Percentiles rank a stretch among this genome's conserved stretches.
phyloP scores from a whole-genome alignment of 2,113 vertebrate species.

The Nymphicus hollandicus region DNA sequence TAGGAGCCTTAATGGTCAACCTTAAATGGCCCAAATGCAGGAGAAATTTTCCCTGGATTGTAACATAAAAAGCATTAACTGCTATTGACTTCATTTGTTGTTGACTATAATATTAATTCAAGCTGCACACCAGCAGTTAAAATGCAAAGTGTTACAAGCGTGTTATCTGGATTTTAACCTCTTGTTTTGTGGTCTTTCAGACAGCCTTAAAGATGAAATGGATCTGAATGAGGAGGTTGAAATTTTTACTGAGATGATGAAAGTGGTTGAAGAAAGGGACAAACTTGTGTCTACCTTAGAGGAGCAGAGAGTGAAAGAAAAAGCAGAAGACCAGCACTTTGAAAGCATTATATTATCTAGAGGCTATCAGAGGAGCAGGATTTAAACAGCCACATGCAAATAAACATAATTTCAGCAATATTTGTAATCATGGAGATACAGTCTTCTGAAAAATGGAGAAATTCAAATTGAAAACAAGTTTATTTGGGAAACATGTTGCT shows the following conservation, averaged over 20 bases:
- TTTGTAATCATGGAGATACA: background rate
- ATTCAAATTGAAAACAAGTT: background rate
- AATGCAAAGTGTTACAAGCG: background rate
- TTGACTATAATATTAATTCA: background rate
- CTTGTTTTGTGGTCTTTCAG: slow-evolving; percentile 61
- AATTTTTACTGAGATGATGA: slow-evolving; percentile 85
- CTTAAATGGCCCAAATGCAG: background rate
- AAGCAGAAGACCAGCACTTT: slow-evolving; percentile 81
- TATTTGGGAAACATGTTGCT: background rate
- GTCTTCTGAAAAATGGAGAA: background rate
- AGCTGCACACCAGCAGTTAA: background rate
- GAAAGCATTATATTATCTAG: slow-evolving; percentile 79
- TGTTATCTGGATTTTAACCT: background rate
- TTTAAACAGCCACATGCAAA: slow-evolving; percentile 4
- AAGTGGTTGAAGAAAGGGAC: slow-evolving; percentile 85
- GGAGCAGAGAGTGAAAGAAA: slow-evolving; percentile 84
- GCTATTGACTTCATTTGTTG: background rate
- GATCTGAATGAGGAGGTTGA: slow-evolving; percentile 78
- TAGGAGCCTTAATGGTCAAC: background rate
- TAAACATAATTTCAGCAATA: background rate
- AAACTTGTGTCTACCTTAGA: slow-evolving; percentile 82
- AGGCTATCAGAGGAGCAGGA: slow-evolving; percentile 79
- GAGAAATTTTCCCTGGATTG: background rate
- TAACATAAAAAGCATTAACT: background rate
- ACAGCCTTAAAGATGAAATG: slow-evolving; percentile 77